Conservation (phyloP, 2,113 vertebrate species). For the Tragulus kanchil region DNA sequence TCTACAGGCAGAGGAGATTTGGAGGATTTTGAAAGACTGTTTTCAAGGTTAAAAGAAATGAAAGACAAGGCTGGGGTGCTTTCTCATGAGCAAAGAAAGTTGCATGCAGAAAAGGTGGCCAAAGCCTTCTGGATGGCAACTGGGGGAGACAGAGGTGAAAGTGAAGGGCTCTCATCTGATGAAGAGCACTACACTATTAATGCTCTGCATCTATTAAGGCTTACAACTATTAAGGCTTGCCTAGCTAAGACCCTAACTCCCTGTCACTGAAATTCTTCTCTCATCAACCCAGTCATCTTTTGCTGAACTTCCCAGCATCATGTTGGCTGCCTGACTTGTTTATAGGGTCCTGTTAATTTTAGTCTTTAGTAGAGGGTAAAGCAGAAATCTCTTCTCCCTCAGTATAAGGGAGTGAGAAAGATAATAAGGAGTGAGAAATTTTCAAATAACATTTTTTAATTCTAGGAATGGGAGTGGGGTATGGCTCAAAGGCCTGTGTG, state of each 20-base stretch:
- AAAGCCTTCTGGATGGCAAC: too few species aligned
- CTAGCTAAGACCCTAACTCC: not conserved
- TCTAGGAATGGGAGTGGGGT: not conserved
- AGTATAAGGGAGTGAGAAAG: too few species aligned
- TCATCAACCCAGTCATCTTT: not conserved
- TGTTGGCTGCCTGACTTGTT: too few species aligned
- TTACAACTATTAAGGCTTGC: not conserved
- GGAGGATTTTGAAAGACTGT: slow-evolving; percentile 97
- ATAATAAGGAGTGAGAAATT: too few species aligned
- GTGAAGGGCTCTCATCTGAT: slow-evolving; percentile 96
- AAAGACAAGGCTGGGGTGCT: slow-evolving; percentile 98
- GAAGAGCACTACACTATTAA: slow-evolving; percentile 92
- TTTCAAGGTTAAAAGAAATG: slow-evolving; percentile 98
- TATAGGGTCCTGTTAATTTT: too few species aligned
- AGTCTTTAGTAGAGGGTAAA: too few species aligned
- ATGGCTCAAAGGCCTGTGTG: not conserved
- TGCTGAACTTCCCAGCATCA: too few species aligned
- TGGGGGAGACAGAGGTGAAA: slow-evolving; percentile 98
- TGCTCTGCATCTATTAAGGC: too few species aligned
- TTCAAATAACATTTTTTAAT: not conserved
- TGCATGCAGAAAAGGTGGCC: slow-evolving; percentile 98
- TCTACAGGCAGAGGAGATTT: slow-evolving; percentile 94
- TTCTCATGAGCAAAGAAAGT: slow-evolving; percentile 97
- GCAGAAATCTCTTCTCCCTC: too few species aligned
- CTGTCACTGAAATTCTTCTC: not conserved